Evolutionary conservation across 2,113 vertebrate species (phyloP).

Genomic region (Fregata magnificens): DNA sequence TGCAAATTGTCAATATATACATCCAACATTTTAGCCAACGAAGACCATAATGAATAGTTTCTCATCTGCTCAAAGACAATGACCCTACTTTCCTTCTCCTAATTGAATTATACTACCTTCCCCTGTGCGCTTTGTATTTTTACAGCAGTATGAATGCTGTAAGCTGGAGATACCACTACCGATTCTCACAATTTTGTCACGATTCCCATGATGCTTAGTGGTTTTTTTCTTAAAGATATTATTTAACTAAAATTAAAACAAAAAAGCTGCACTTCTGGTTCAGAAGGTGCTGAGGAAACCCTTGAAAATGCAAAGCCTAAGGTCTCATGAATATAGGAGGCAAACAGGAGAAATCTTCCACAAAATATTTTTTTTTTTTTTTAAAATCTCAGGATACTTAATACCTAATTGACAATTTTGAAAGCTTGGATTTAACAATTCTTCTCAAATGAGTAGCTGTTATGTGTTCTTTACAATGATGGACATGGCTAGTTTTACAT

Average conservation of each 20-base stretch:
- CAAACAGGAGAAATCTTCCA: not conserved
- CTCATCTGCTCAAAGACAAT: not conserved
- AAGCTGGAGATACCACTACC: not conserved
- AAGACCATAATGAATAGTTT: not conserved
- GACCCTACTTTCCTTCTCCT: not conserved
- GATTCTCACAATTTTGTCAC: not conserved
- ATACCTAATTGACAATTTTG: not conserved
- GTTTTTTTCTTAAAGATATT: not conserved
- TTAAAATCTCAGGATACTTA: not conserved
- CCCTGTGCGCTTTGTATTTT: not conserved
- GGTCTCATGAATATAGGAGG: not conserved
- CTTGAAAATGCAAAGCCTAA: not conserved
- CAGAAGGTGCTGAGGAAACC: not conserved
- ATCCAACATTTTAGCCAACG: not conserved
- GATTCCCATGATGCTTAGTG: not conserved
- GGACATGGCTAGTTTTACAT: not conserved
- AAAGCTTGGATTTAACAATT: not conserved
- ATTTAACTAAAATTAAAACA: not conserved
- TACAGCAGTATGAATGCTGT: not conserved
- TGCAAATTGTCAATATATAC: not conserved
- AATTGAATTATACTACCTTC: not conserved
- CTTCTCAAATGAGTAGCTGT: slow-evolving; percentile 4
- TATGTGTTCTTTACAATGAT: not conserved
- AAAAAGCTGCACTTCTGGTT: not conserved
- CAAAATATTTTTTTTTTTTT: not conserved